phyloP scores from a whole-genome alignment of 2,888 invertebrate genomes.

The Auanema freiburgensis region DNA sequence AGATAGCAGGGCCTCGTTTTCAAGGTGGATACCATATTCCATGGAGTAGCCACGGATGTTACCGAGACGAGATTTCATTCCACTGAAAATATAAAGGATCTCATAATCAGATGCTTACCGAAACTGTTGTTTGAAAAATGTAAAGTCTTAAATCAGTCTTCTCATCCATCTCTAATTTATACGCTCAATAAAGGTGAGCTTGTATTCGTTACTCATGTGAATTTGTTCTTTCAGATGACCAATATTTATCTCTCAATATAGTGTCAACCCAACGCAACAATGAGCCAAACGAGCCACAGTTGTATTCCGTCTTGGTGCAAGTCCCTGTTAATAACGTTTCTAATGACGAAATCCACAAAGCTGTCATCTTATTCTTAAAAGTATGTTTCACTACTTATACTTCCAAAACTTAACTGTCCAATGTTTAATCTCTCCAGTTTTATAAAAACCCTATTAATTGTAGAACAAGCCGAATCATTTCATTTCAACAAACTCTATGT shows the following conservation, averaged over 20 bases:
- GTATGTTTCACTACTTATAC: neutral
- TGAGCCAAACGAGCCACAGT: neutral
- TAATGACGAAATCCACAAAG: neutral
- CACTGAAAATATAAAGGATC: neutral
- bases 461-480: no score
- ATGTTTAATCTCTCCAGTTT: no score
- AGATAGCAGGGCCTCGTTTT: no score
- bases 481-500: no score
- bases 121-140: conserved; percentile 1
- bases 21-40: conserved; percentile 9
- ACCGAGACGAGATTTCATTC: neutral
- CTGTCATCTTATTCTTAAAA: neutral
- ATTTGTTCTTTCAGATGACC: neutral
- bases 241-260: neutral
- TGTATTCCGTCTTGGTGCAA: neutral
- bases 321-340: neutral
- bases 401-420: neutral
- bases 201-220: neutral
- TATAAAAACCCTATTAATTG: no score
- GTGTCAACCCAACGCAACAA: neutral
- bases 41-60: neutral
- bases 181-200: conserved; percentile 9
- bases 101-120: conserved; percentile 7
- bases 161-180: conserved; percentile 11
- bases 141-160: neutral